Percentiles rank a stretch among this genome's conserved stretches.
Evolutionary conservation across 2,113 vertebrate species (phyloP).

Genomic region (Saccopteryx leptura): DNA sequence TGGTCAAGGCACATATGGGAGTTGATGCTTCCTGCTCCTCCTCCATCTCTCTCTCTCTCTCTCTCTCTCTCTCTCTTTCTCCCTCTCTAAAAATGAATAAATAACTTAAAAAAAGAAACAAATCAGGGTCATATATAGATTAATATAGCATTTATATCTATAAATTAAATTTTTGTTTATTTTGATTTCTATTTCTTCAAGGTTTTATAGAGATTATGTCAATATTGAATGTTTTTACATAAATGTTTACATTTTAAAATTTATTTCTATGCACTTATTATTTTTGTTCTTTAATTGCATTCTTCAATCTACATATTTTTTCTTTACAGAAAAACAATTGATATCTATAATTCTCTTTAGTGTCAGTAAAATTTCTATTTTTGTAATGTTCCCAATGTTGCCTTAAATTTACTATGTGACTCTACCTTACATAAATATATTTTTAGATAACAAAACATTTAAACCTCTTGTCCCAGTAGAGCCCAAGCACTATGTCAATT

Average conservation of each 20-base stretch:
- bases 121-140: background rate
- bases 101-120: no score
- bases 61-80: no score
- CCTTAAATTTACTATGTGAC: background rate
- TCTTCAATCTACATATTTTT: background rate
- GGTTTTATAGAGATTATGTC: background rate
- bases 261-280: background rate
- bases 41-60: no score
- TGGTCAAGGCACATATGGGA: no score
- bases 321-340: background rate
- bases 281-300: background rate
- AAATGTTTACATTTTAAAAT: background rate
- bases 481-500: no score
- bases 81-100: no score
- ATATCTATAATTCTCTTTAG: background rate
- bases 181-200: background rate
- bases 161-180: background rate
- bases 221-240: background rate
- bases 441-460: background rate
- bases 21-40: no score
- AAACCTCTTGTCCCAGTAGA: background rate
- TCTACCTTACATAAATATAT: background rate
- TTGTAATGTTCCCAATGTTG: background rate
- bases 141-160: background rate
- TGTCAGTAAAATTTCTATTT: background rate